Evolutionary conservation across 2,113 vertebrate genomes (phyloP).

Genomic region (Mustela nigripes): DNA sequence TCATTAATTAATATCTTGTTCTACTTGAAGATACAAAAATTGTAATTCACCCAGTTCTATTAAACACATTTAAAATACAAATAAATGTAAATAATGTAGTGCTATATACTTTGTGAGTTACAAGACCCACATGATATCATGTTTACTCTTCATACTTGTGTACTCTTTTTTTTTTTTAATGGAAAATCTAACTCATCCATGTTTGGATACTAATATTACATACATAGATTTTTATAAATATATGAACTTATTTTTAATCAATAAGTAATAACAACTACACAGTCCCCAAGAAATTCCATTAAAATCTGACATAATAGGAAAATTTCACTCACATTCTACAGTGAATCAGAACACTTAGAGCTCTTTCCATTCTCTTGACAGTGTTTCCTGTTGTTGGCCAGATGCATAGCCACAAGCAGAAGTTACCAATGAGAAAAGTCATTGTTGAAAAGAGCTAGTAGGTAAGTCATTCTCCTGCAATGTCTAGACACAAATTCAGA

Average conservation of each 20-base stretch:
- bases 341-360: slow-evolving; percentile 40
- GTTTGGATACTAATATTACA: slow-evolving; percentile 13
- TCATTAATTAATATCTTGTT: slow-evolving; percentile 28
- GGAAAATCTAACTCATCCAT: not conserved
- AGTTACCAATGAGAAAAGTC: not conserved
- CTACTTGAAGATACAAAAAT: slow-evolving; percentile 17
- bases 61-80: slow-evolving; percentile 34
- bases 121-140: not conserved
- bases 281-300: slow-evolving; percentile 6
- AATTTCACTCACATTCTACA: slow-evolving; percentile 24
- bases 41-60: not conserved
- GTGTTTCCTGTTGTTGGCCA: slow-evolving; percentile 37
- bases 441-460: not conserved
- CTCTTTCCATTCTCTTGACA: not conserved
- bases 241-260: slow-evolving; percentile 29
- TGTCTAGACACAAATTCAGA: not conserved
- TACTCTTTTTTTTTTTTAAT: not conserved
- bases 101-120: not conserved
- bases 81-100: not conserved
- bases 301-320: not conserved
- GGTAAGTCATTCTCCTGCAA: not conserved
- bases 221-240: not conserved
- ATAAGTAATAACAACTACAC: not conserved
- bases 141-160: slow-evolving; percentile 10
- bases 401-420: not conserved